phyloP scores from a whole-genome alignment of 2,888 invertebrate genomes.

The Octonoba sinensis region DNA sequence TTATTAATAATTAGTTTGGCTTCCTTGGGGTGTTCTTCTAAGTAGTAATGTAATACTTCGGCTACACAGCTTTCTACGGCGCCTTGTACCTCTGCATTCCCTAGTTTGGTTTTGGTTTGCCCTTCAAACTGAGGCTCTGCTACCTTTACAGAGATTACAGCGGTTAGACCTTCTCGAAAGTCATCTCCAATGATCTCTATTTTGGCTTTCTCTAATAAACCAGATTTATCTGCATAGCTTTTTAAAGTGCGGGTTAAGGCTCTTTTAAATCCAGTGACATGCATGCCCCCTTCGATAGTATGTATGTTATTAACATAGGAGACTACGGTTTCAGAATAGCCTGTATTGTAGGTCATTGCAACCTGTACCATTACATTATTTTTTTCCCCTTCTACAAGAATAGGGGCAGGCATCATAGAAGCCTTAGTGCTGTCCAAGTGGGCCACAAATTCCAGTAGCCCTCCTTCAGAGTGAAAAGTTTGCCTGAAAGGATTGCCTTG shows the following conservation, averaged over 20 bases:
- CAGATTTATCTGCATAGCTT: conserved; percentile 7
- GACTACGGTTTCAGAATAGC: neutral
- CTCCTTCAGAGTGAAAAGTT: neutral
- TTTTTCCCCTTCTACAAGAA: neutral
- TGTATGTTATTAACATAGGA: conserved; percentile 57
- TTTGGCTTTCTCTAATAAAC: conserved; percentile 25
- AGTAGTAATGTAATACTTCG: conserved; percentile 10
- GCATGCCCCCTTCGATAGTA: conserved; percentile 60
- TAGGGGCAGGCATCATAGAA: neutral
- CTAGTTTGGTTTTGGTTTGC: conserved; percentile 62
- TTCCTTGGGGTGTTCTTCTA: conserved; percentile 43
- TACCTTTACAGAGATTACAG: conserved; percentile 50
- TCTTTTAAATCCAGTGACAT: conserved; percentile 47
- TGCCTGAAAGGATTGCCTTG: neutral
- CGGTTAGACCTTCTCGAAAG: conserved; percentile 46
- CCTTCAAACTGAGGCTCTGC: conserved; percentile 22
- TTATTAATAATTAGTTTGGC: conserved; percentile 46
- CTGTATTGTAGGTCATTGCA: neutral
- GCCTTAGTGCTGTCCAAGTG: neutral
- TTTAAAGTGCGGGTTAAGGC: conserved; percentile 52
- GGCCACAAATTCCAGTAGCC: neutral
- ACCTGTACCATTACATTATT: neutral
- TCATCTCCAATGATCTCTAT: conserved; percentile 47
- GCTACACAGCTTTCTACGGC: conserved; percentile 28
- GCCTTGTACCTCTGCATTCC: conserved; percentile 17